A percentile compares a stretch with the other conserved stretches of the same genome.
Conservation (phyloP, 2,113 vertebrate genomes). For the Athene noctua region DNA sequence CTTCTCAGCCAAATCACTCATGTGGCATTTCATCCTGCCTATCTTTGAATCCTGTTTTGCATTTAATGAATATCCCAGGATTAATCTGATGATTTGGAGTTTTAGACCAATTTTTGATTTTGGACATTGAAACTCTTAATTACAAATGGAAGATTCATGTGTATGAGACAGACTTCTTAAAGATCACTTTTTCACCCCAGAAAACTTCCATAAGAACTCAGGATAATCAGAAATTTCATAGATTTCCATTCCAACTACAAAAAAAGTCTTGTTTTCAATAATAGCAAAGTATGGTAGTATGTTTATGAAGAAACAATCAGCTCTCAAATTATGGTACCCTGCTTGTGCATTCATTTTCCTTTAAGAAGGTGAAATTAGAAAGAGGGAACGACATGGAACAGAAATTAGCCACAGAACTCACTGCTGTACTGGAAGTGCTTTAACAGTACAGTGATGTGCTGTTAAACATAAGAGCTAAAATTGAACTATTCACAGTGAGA, state of each 20-base stretch:
- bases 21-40: neutral
- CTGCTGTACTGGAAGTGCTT: neutral
- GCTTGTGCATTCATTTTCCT: neutral
- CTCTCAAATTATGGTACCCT: neutral
- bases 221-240: neutral
- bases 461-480: neutral
- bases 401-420: neutral
- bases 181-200: neutral
- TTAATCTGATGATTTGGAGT: neutral
- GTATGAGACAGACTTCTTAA: neutral
- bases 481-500: neutral
- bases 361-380: neutral
- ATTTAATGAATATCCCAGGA: neutral
- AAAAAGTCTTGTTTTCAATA: neutral
- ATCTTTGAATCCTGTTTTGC: neutral
- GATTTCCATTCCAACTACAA: neutral
- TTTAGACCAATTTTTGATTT: neutral
- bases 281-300: neutral
- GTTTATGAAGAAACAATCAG: neutral
- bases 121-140: neutral
- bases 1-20: neutral
- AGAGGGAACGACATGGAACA: neutral
- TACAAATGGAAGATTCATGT: neutral
- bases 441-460: neutral
- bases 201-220: neutral